A percentile compares a stretch with the other conserved stretches of the same genome.
Evolutionary conservation across 1,140 invertebrate species (phyloP).

Genomic region (Lysiphlebus fabarum): DNA sequence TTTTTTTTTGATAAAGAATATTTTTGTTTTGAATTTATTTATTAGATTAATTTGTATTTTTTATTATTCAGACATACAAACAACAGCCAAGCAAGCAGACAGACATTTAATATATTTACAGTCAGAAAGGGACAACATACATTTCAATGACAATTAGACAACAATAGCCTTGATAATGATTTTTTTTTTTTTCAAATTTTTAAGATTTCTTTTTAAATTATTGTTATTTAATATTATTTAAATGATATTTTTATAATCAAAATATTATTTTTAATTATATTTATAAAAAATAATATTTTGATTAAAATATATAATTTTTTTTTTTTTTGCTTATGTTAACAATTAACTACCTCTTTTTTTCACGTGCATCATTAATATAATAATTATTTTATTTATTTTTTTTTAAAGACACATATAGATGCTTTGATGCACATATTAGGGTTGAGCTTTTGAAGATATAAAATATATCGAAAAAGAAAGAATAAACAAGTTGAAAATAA

Average conservation of each 20-base stretch:
- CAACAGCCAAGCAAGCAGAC: constrained; percentile 23
- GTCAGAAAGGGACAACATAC: constrained; percentile 21
- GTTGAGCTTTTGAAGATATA: no score
- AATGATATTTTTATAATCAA: no score
- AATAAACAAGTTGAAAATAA: no score
- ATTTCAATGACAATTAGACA: constrained; percentile 10
- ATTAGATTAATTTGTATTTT: neutral
- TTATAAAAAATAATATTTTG: neutral
- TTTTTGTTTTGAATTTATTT: neutral
- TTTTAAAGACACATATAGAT: no score
- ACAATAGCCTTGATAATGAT: constrained; percentile 13
- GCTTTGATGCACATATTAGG: no score
- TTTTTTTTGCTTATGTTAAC: constrained; percentile 3
- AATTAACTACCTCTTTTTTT: no score
- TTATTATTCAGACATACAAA: constrained; percentile 12
- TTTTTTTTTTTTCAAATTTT: neutral
- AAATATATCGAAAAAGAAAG: no score
- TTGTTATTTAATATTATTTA: neutral
- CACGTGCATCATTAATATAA: no score
- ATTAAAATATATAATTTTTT: constrained; percentile 17
- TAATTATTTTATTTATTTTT: no score
- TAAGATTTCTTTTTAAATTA: neutral
- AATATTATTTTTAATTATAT: no score
- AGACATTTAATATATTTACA: constrained; percentile 22
- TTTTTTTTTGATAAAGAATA: neutral